Conservation (phyloP, 2,888 invertebrate species). For the Pollenia amentaria region DNA sequence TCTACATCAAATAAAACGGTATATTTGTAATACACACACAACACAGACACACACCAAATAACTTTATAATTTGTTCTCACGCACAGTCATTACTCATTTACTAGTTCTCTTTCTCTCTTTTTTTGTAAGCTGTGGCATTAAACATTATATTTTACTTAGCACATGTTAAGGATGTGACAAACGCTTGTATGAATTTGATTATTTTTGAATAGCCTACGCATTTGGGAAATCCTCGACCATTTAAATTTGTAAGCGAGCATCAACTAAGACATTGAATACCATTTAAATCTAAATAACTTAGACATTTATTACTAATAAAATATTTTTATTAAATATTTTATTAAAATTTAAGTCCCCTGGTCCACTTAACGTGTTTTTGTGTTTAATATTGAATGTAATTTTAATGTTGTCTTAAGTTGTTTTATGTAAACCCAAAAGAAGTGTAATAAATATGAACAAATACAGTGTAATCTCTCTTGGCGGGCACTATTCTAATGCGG, state of each 20-base stretch:
- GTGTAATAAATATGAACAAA: constrained; percentile 24
- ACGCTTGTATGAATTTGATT: background rate
- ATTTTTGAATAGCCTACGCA: background rate
- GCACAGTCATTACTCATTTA: background rate
- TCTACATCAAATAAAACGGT: too few relatives aligned
- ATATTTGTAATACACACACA: too few relatives aligned
- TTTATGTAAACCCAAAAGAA: constrained; percentile 1
- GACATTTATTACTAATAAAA: constrained; percentile 15
- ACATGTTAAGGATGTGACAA: background rate
- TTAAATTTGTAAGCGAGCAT: background rate
- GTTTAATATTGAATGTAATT: background rate
- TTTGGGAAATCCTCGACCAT: background rate
- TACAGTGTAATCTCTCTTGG: too few relatives aligned
- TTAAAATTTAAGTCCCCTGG: background rate
- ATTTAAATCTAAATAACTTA: constrained; percentile 48
- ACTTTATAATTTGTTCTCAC: background rate
- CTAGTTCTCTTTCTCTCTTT: background rate
- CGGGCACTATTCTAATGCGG: too few relatives aligned
- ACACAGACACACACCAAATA: background rate
- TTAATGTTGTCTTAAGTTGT: background rate
- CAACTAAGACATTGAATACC: background rate
- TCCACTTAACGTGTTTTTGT: background rate
- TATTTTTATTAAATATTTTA: background rate
- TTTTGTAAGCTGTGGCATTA: background rate
- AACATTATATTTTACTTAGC: background rate